Evolutionary conservation across 2,888 invertebrate genomes (phyloP), one percentile per base, ranked within the genome.

Genomic region (Orthosia gracilis): DNA sequence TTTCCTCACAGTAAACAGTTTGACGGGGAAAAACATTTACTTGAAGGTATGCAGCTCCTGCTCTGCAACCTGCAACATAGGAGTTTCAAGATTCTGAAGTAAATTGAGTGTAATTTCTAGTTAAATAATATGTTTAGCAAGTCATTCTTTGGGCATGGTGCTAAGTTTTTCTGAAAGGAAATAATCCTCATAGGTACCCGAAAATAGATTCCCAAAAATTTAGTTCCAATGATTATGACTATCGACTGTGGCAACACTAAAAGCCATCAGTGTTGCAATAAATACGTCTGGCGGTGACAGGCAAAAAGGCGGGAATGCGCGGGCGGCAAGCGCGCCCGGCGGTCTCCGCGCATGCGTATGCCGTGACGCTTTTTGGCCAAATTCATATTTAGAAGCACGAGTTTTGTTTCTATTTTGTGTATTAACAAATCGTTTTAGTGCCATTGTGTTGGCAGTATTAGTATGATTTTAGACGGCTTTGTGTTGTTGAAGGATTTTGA

Each of bases 301-400:
- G 86, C 91, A 95, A 95, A 95, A 96, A 95, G 93, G 91, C 89
- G 92, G 93, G 94, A 94, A 95, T 94, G 92, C 89, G 87, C 83
- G 83, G 87, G 82, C 82, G 71, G 72, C 82, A 77, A 78, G 89
- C 94, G 92, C 92, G 93, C 91, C 92, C 92, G 94, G 94, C 94
- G 94, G 94, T 93, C 94, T 92, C 90, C 85, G 86, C 87, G 88
- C 89, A 89, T 89, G 89, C 88, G 87, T 89, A 89, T 89, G 88
- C 88, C 88, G 89, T 89, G 88, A 90, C 91, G 90, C 91, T 94
- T 94, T 94, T 94, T 94, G 86, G 86, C 85, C 89, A 85, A 91
- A 91, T 90, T 92, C 91, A 93, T 93, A 92, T 93, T 92, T 91
- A 86, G 89, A 89, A 89, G 90, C 89, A 90, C 81, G 85, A 85